These are phyloP conservation scores for Dinocampus coccinellae DNA, from an alignment of 2,888 invertebrate species.

Conservation along the genomic window DNA sequence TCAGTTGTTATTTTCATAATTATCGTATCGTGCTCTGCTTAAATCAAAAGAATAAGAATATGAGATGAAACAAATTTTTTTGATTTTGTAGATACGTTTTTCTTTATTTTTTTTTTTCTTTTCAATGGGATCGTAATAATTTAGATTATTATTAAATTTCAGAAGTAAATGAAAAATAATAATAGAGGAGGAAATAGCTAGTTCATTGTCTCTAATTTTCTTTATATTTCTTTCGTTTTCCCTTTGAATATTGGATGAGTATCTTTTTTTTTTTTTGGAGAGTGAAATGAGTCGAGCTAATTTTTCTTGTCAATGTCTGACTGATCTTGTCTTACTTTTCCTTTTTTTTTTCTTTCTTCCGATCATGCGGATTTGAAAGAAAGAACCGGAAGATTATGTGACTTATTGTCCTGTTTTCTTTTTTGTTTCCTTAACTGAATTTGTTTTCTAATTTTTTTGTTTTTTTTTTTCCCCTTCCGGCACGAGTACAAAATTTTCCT, in stretches of 20 bases:
- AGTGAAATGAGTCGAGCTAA: constrained; percentile 64
- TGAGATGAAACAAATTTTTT: too few relatives aligned
- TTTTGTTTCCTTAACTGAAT: too few relatives aligned
- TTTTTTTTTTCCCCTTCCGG: too few relatives aligned
- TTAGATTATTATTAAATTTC: too few relatives aligned
- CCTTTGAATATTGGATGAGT: not conserved
- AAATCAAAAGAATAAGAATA: too few relatives aligned
- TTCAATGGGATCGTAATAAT: constrained; percentile 1
- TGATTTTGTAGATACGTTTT: too few relatives aligned
- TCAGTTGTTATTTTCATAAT: constrained; percentile 67
- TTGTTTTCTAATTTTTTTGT: too few relatives aligned
- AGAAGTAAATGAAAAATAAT: too few relatives aligned
- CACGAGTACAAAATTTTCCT: too few relatives aligned
- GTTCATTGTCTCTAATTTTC: constrained; percentile 9
- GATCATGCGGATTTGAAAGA: constrained; percentile 1
- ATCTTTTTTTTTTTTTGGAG: constrained; percentile 57
- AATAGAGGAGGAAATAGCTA: not conserved
- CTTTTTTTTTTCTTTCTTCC: not conserved
- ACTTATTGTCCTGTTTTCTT: not conserved
- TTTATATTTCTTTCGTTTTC: not conserved
- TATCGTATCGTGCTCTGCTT: too few relatives aligned
- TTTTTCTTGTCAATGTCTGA: constrained; percentile 43
- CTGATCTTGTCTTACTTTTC: not conserved
- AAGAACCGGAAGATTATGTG: not conserved
- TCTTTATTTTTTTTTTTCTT: constrained; percentile 15